A percentile compares a stretch with the other conserved stretches of the same genome.
Evolutionary conservation across 2,888 invertebrate genomes (phyloP).

Genomic region (Tolmerus cingulatus): DNA sequence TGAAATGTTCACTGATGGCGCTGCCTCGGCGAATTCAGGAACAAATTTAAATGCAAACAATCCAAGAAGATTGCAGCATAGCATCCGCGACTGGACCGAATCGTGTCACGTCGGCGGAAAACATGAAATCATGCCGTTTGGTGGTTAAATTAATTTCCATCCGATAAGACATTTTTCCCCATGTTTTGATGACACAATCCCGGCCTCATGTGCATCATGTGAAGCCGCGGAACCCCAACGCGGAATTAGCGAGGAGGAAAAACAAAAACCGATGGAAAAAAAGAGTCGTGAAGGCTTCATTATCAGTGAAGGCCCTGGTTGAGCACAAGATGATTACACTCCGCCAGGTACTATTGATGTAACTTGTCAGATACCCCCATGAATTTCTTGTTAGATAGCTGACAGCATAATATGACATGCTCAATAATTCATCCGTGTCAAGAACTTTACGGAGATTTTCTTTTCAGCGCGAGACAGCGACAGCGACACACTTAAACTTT

Average conservation of each 20-base stretch:
- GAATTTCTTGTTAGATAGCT: not conserved
- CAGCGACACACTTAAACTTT: not conserved
- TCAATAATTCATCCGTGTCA: not conserved
- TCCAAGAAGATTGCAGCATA: not conserved
- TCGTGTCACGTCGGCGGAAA: not conserved
- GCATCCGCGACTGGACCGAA: not conserved
- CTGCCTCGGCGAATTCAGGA: not conserved
- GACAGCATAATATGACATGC: not conserved
- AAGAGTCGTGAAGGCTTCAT: not conserved
- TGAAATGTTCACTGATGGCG: not conserved
- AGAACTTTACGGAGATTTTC: not conserved
- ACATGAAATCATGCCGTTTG: not conserved
- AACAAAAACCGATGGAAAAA: not conserved
- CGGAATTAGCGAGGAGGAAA: not conserved
- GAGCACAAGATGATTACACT: not conserved
- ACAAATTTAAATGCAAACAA: not conserved
- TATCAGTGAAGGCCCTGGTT: not conserved
- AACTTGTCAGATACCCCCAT: not conserved
- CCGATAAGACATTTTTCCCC: not conserved
- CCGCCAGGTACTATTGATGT: not conserved
- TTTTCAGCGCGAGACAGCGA: not conserved
- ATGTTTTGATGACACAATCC: not conserved
- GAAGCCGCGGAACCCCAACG: not conserved
- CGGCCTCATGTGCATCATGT: not conserved
- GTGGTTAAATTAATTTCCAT: not conserved